phyloP scores from a whole-genome alignment of 2,797 vertebrate genomes.

The Lepilemur ruficaudatus region DNA sequence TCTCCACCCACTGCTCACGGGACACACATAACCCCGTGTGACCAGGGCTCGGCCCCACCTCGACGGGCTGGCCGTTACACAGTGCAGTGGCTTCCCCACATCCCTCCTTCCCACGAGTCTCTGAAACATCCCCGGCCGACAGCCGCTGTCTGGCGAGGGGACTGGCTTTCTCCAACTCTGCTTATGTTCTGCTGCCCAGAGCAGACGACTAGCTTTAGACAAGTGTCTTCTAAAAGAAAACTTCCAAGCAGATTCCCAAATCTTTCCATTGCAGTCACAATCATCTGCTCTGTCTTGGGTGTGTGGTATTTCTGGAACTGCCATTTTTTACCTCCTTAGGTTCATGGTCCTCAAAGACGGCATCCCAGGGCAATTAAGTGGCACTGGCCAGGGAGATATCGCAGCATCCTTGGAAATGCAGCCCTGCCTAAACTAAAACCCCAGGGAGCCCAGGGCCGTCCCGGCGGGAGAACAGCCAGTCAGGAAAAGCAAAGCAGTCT shows the following conservation, averaged over 20 bases:
- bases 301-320: not conserved
- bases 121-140: not conserved
- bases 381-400: not conserved
- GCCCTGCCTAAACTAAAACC: not conserved
- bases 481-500: not conserved
- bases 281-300: not conserved
- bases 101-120: not conserved
- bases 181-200: not conserved
- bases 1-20: too few species aligned
- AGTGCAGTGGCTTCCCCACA: not conserved
- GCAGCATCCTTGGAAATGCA: not conserved
- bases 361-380: not conserved
- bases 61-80: not conserved
- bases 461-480: not conserved
- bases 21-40: accelerated
- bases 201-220: not conserved
- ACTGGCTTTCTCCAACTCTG: not conserved
- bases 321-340: not conserved
- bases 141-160: not conserved
- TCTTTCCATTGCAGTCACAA: not conserved
- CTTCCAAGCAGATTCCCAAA: not conserved
- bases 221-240: not conserved
- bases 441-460: too few species aligned
- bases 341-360: not conserved
- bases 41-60: not conserved